These are phyloP conservation scores for Dermochelys coriacea DNA, from an alignment of 2,797 vertebrate genomes.

Conservation along the genomic window DNA sequence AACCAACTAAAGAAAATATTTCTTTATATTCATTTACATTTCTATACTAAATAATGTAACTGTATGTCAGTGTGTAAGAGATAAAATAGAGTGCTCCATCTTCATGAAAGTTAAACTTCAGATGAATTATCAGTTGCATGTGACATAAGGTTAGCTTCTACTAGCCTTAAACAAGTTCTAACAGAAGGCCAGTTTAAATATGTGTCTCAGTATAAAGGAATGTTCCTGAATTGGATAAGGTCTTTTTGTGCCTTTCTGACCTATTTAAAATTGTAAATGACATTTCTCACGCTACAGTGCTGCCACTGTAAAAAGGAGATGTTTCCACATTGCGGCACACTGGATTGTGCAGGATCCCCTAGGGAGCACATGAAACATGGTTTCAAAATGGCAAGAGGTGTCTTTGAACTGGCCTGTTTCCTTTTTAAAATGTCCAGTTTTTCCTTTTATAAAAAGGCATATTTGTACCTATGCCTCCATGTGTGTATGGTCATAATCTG, in stretches of 20 bases:
- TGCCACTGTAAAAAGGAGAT: neutral
- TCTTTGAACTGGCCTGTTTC: neutral
- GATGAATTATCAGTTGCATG: neutral
- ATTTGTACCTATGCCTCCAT: neutral
- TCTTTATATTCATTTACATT: slow-evolving; percentile 7
- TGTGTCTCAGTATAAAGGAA: neutral
- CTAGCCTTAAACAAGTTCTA: neutral
- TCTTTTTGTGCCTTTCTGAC: neutral
- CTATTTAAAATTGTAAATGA: neutral
- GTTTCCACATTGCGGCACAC: neutral
- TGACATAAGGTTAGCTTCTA: neutral
- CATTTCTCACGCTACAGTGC: neutral
- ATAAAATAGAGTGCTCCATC: neutral
- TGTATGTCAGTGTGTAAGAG: neutral
- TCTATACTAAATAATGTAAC: slow-evolving; percentile 1
- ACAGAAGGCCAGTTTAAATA: neutral
- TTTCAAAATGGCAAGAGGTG: neutral
- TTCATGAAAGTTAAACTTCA: neutral
- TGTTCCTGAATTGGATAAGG: neutral
- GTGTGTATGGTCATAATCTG: neutral
- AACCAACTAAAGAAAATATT: neutral
- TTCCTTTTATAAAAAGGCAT: neutral
- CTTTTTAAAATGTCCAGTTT: neutral
- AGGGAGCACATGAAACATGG: neutral
- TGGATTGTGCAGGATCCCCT: neutral